Conservation (phyloP, 2,113 vertebrate species). For the Poeciliopsis retropinna region DNA sequence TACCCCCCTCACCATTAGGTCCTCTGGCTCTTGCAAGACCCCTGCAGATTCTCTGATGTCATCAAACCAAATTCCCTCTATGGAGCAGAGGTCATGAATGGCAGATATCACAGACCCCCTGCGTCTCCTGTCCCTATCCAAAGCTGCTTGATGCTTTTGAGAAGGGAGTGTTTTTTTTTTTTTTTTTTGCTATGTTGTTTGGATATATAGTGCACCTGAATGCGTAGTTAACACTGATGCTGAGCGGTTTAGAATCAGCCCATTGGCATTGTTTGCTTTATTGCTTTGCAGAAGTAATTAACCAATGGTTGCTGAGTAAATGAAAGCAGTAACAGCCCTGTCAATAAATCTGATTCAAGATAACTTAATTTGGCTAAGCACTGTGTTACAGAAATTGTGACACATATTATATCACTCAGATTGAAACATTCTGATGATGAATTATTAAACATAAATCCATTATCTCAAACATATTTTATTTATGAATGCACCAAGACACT, state of each 20-base stretch:
- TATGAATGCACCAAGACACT: slow-evolving; percentile 79
- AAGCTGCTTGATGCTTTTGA: slow-evolving; percentile 17
- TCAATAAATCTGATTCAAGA: slow-evolving; percentile 80
- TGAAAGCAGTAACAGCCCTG: slow-evolving; percentile 61
- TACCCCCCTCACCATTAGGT: slow-evolving; percentile 24
- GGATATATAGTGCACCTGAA: slow-evolving; percentile 33
- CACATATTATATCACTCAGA: slow-evolving; percentile 77
- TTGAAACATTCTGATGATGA: slow-evolving; percentile 79
- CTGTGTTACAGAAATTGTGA: slow-evolving; percentile 75
- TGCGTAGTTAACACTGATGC: slow-evolving; percentile 63
- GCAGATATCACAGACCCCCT: slow-evolving; percentile 47
- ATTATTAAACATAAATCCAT: slow-evolving; percentile 84
- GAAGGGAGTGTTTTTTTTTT: slow-evolving; percentile 5
- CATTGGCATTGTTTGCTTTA: slow-evolving; percentile 70
- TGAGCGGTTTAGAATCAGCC: slow-evolving; percentile 69
- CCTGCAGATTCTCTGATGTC: slow-evolving; percentile 71
- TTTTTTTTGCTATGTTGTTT: slow-evolving; percentile 24
- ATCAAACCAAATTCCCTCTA: slow-evolving; percentile 71
- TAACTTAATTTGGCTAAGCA: slow-evolving; percentile 81
- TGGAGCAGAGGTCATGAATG: slow-evolving; percentile 62
- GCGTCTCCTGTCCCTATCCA: slow-evolving; percentile 20
- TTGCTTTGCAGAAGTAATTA: slow-evolving; percentile 70
- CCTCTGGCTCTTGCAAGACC: slow-evolving; percentile 63
- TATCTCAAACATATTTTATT: slow-evolving; percentile 82
- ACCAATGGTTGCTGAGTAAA: slow-evolving; percentile 71